Evolutionary conservation across 1,140 invertebrate species (phyloP).

Genomic region (Papilio dardanus): DNA sequence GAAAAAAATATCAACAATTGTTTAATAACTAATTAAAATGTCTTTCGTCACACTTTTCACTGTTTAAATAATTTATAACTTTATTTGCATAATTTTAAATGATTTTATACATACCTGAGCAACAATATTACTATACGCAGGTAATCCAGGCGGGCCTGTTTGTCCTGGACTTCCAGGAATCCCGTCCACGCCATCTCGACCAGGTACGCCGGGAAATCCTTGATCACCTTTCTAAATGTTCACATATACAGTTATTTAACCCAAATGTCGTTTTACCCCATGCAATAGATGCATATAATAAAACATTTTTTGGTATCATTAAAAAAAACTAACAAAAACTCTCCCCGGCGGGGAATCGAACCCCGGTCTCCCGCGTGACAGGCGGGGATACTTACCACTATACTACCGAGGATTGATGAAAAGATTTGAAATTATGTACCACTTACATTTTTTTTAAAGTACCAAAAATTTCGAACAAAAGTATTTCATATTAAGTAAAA

Average conservation of each 20-base stretch:
- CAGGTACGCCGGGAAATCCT: slow-evolving; percentile 58
- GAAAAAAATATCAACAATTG: slow-evolving; percentile 33
- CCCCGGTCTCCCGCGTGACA: slow-evolving; percentile 35
- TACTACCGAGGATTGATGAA: slow-evolving; percentile 13
- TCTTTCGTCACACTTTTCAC: not conserved
- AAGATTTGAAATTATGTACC: too few species aligned
- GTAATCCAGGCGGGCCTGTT: slow-evolving; percentile 49
- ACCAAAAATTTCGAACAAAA: not conserved
- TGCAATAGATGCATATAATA: too few species aligned
- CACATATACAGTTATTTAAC: too few species aligned
- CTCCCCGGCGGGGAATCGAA: slow-evolving; percentile 30
- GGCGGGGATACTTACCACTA: slow-evolving; percentile 34
- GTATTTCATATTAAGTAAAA: not conserved
- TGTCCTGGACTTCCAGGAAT: slow-evolving; percentile 47
- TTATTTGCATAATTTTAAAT: too few species aligned
- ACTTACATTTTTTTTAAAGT: too few species aligned
- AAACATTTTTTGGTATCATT: not conserved
- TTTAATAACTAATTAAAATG: not conserved
- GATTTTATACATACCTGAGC: slow-evolving; percentile 44
- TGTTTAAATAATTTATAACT: not conserved
- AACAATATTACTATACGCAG: slow-evolving; percentile 47
- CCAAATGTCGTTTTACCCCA: too few species aligned
- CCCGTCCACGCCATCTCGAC: slow-evolving; percentile 59
- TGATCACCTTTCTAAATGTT: slow-evolving; percentile 59
- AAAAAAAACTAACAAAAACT: not conserved